These are phyloP conservation scores for Popillia japonica DNA, from an alignment of 1,140 invertebrate genomes.

Conservation along the genomic window DNA sequence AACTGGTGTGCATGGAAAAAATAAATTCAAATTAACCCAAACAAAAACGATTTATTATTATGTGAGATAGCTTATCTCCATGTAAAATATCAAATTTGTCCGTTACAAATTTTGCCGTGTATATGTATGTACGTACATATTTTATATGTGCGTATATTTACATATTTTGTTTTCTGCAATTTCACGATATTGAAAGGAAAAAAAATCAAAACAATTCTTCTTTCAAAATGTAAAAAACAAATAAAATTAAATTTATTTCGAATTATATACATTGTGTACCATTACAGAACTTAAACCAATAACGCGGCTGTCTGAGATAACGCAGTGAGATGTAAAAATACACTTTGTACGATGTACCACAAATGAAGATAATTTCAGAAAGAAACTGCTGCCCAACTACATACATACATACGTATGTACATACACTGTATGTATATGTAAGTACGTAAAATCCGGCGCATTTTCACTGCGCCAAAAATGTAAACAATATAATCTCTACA, in stretches of 20 bases:
- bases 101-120: not conserved
- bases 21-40: not conserved
- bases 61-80: not conserved
- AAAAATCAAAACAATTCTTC: too few species aligned
- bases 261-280: not conserved
- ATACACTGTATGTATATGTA: not conserved
- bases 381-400: not conserved
- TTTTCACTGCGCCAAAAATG: not conserved
- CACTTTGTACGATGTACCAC: not conserved
- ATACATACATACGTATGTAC: not conserved
- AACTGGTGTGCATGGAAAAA: not conserved
- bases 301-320: not conserved
- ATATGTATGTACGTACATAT: not conserved
- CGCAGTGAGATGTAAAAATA: too few species aligned
- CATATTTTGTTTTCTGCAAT: not conserved
- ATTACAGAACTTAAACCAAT: not conserved
- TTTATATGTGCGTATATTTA: not conserved
- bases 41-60: not conserved
- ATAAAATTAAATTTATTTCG: not conserved
- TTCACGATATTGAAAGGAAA: too few species aligned
- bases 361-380: not conserved
- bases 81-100: not conserved
- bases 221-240: too few species aligned
- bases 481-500: conserved; percentile 11
- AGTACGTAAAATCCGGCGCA: not conserved